Conservation (phyloP, 2,888 invertebrate genomes). For the Dione juno region DNA sequence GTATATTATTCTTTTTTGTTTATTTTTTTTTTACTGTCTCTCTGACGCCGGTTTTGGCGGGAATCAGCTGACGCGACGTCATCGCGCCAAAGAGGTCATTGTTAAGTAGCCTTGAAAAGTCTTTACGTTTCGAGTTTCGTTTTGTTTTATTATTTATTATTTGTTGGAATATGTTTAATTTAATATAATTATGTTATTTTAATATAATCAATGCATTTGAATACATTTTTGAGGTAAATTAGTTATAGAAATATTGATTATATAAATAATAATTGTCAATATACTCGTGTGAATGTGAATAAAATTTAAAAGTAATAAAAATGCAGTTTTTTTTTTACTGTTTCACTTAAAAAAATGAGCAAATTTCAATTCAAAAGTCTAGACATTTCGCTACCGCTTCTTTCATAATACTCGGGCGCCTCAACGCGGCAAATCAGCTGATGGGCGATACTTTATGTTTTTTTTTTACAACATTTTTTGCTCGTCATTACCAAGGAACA, state of each 20-base stretch:
- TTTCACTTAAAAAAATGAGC: not conserved
- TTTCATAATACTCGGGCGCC: constrained; percentile 51
- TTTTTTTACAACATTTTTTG: constrained; percentile 50
- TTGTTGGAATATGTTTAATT: not conserved
- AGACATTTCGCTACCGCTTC: constrained; percentile 24
- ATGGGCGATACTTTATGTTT: constrained; percentile 45
- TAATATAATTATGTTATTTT: not conserved
- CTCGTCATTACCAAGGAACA: constrained; percentile 50
- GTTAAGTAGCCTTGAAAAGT: constrained; percentile 38
- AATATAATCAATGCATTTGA: not conserved
- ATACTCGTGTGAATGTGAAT: not conserved
- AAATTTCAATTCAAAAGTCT: constrained; percentile 1
- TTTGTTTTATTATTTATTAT: constrained; percentile 4
- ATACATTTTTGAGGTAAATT: not conserved
- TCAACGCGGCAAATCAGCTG: constrained; percentile 54
- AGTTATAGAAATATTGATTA: not conserved
- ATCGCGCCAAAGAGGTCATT: constrained; percentile 24
- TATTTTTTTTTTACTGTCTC: constrained; percentile 28
- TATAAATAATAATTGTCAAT: not conserved
- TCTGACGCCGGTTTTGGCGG: constrained; percentile 53
- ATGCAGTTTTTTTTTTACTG: not conserved
- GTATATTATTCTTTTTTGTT: constrained; percentile 11
- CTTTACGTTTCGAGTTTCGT: not conserved
- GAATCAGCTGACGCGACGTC: constrained; percentile 55
- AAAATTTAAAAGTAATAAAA: not conserved